Conservation (phyloP, 2,797 vertebrate genomes). For the Prunella strophiata region DNA sequence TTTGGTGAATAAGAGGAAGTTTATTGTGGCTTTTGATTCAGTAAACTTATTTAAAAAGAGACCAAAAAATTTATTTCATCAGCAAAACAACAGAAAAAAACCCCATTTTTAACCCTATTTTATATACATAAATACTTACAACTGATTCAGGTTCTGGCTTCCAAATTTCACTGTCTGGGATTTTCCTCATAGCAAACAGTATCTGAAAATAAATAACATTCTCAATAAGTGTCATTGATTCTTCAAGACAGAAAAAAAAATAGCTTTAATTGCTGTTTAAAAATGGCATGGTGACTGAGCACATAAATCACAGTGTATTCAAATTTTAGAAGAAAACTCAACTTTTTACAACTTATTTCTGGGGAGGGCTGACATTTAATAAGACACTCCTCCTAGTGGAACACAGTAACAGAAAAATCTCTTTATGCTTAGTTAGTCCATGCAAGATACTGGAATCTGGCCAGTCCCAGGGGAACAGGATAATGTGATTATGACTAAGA, state of each 20-base stretch:
- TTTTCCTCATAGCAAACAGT: slow-evolving; percentile 86
- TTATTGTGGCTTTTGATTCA: not conserved
- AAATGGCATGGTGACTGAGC: not conserved
- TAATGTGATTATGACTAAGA: not conserved
- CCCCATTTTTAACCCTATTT: not conserved
- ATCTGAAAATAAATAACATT: slow-evolving; percentile 79
- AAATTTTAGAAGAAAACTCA: not conserved
- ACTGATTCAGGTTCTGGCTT: slow-evolving; percentile 85
- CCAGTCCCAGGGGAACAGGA: not conserved
- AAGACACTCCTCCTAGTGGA: not conserved
- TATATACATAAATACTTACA: slow-evolving; percentile 76
- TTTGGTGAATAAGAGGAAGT: not conserved
- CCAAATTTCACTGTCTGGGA: slow-evolving; percentile 89
- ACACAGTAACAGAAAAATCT: not conserved
- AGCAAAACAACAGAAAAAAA: not conserved
- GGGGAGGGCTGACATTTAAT: not conserved
- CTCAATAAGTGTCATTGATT: not conserved
- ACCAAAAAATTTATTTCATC: not conserved
- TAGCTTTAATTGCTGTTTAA: not conserved
- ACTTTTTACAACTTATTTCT: not conserved
- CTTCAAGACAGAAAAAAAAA: not conserved
- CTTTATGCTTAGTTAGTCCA: not conserved
- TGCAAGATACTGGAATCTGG: not conserved
- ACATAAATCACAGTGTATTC: not conserved
- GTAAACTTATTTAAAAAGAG: not conserved